phyloP scores from a whole-genome alignment of 2,888 invertebrate species.

The Lasiommata megera region DNA sequence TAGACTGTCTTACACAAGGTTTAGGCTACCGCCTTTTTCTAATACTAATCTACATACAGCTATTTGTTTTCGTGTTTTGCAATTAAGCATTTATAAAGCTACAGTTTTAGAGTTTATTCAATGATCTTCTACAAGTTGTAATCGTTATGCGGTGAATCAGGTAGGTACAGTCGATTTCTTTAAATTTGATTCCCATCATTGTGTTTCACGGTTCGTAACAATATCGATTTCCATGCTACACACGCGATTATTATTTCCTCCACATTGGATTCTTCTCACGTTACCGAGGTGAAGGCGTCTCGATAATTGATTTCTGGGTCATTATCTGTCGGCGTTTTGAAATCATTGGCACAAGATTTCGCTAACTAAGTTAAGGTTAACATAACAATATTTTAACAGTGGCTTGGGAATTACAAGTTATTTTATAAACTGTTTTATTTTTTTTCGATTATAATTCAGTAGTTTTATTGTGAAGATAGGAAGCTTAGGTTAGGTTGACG shows the following conservation, averaged over 20 bases:
- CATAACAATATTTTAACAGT: neutral
- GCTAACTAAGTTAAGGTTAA: neutral
- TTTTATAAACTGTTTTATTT: too few relatives aligned
- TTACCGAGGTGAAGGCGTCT: conserved; percentile 41
- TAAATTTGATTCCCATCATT: conserved; percentile 38
- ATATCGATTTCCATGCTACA: conserved; percentile 59
- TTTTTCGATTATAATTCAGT: too few relatives aligned
- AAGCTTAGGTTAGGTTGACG: too few relatives aligned
- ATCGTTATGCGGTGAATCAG: neutral
- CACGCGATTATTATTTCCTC: conserved; percentile 51
- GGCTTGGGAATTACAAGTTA: too few relatives aligned
- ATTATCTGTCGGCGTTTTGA: neutral
- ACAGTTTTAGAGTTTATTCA: too few relatives aligned
- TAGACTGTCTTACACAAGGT: too few relatives aligned
- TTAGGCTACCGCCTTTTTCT: too few relatives aligned
- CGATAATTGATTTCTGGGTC: conserved; percentile 31
- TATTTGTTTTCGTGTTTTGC: too few relatives aligned
- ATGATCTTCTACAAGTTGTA: neutral
- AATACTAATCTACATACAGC: too few relatives aligned
- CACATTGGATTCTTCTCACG: conserved; percentile 53
- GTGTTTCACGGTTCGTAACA: conserved; percentile 42
- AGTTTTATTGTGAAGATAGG: too few relatives aligned
- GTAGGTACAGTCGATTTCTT: conserved; percentile 14
- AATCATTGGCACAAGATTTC: neutral
- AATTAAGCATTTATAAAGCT: too few relatives aligned